Conservation (phyloP, 2,797 vertebrate species). For the Microhierax caerulescens region DNA sequence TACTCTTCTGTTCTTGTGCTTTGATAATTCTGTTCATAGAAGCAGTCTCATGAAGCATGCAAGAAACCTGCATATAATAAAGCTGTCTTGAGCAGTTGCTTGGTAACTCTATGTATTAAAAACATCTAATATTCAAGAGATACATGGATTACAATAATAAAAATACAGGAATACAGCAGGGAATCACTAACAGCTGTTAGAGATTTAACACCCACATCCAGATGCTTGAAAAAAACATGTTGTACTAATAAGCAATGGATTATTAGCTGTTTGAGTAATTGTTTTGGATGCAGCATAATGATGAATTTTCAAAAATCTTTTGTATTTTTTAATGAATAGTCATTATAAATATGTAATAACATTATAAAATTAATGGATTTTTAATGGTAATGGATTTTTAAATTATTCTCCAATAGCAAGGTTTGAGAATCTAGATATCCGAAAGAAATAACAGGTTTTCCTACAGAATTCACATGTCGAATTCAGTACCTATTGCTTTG, state of each 20-base stretch:
- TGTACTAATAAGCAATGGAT: conserved; percentile 15
- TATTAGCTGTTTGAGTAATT: conserved; percentile 29
- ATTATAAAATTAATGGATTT: background rate
- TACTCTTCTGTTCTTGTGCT: background rate
- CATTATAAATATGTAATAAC: background rate
- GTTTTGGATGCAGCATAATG: background rate
- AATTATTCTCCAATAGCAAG: background rate
- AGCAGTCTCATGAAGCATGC: background rate
- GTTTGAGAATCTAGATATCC: background rate
- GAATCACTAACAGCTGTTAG: conserved; percentile 46
- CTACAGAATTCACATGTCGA: background rate
- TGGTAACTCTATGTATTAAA: conserved; percentile 38
- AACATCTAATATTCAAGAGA: conserved; percentile 21
- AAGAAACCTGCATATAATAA: background rate
- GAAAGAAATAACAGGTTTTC: background rate
- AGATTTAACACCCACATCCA: conserved; percentile 44
- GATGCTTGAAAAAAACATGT: conserved; percentile 24
- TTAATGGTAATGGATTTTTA: background rate
- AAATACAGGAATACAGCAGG: conserved; percentile 8
- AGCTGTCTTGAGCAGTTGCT: conserved; percentile 28
- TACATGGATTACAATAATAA: conserved; percentile 24
- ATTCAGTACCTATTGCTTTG: background rate
- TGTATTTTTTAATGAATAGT: background rate
- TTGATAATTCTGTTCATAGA: conserved; percentile 1
- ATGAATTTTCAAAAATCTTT: background rate